These are phyloP conservation scores for Tetranychus piercei DNA, from an alignment of 2,888 invertebrate genomes.

Conservation along the genomic window DNA sequence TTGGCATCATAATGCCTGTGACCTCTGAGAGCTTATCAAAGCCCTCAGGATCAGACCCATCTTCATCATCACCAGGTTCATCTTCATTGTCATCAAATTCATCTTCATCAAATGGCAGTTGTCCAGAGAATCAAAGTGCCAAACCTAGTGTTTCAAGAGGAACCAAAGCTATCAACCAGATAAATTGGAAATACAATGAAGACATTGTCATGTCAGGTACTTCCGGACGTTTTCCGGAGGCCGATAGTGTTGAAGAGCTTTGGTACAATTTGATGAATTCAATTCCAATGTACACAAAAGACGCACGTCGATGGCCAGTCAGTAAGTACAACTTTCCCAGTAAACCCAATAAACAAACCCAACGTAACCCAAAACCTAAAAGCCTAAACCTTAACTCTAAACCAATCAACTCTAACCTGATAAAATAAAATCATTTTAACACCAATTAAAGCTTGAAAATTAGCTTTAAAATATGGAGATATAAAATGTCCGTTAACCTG, in stretches of 20 bases:
- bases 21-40: too few relatives aligned
- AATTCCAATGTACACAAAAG: slow-evolving; percentile 5
- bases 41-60: too few relatives aligned
- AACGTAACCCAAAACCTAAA: background rate
- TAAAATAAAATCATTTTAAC: too few relatives aligned
- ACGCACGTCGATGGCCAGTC: slow-evolving; percentile 1
- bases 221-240: slow-evolving; percentile 6
- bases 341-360: background rate
- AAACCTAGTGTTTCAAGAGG: background rate
- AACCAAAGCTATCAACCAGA: background rate
- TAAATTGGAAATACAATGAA: background rate
- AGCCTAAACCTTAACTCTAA: too few relatives aligned
- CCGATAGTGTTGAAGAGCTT: slow-evolving; percentile 3
- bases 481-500: too few relatives aligned
- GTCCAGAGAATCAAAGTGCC: background rate
- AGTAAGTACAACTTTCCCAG: background rate
- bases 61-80: too few relatives aligned
- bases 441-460: too few relatives aligned
- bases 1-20: too few relatives aligned
- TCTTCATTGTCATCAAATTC: too few relatives aligned
- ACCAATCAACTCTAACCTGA: too few relatives aligned
- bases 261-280: slow-evolving; percentile 8
- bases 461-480: too few relatives aligned
- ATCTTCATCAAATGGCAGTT: too few relatives aligned
- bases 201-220: slow-evolving; percentile 8